Evolutionary conservation across 2,888 invertebrate genomes (phyloP), one percentile per base, ranked within the genome.

Genomic region (Rotaria socialis): DNA sequence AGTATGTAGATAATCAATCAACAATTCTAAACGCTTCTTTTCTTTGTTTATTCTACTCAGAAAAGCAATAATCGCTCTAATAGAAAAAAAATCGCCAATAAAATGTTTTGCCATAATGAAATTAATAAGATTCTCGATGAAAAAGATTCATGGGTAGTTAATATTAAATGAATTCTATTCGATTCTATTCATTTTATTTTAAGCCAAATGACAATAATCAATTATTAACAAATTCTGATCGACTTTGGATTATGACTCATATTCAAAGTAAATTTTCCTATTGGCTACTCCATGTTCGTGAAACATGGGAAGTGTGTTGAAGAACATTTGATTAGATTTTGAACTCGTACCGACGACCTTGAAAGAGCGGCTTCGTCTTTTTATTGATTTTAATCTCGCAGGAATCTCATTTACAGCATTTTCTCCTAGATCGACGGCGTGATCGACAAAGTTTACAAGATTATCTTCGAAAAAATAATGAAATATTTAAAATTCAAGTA

Each of bases 401-500:
- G 35, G 35, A 35, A 35, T 35, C 35, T 35, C 35, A 35, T 35
- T 35, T 35, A 35, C 1, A 35, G 35, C 35, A 35, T 35, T 35
- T 35, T 35, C 35, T 35, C 35, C 35, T 35, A 80, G 80, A 80
- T 80, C 47, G 80, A n/a, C 80, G 80, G 47, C 4, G 80, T 19
- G 47, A 80, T 19, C 80, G 47, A 10, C 47, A 80, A 43, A 80
- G 80, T 80, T 80, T 80, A 35, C 43, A 47, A 47, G 80, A 80
- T 47, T 80, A 80, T 80, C 24, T 80, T 47, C 80, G 80, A 47
- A 80, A 80, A 80, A 80, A 80, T n/a, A 24, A 80, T 47, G 80
- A 80, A 80, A 47, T 80, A 80, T 80, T 80, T 47, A 80, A 10
- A 47, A 47, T 80, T 47, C 80, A 80, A 80, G 80, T 80, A 80